phyloP scores from a whole-genome alignment of 2,797 vertebrate genomes.

The Tapirus indicus region DNA sequence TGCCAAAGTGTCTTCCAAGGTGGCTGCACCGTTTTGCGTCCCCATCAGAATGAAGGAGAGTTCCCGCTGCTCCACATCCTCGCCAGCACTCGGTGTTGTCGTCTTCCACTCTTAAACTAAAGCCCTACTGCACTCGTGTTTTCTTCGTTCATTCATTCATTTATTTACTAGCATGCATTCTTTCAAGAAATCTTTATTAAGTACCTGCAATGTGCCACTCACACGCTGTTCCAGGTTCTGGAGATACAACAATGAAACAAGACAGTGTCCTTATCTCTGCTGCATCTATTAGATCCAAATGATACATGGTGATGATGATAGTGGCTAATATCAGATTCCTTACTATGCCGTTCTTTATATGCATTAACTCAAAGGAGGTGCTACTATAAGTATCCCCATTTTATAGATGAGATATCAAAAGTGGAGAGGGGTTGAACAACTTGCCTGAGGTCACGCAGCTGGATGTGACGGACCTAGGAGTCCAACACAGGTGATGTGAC shows the following conservation, averaged over 20 bases:
- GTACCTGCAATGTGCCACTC: not conserved
- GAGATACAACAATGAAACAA: not conserved
- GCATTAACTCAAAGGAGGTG: not conserved
- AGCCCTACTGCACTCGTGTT: not conserved
- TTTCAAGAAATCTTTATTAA: not conserved
- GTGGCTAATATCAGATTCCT: not conserved
- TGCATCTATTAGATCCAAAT: not conserved
- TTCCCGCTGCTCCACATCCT: not conserved
- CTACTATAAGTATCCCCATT: not conserved
- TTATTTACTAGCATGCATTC: not conserved
- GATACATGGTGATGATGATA: not conserved
- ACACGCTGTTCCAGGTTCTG: not conserved
- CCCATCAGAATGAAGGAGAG: not conserved
- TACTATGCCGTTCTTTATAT: not conserved
- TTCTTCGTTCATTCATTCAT: not conserved
- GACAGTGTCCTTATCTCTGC: too few relatives aligned
- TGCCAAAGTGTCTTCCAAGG: not conserved
- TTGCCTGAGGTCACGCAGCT: rapidly evolving
- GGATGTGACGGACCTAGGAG: not conserved
- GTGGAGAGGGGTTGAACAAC: rapidly evolving
- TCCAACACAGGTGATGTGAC: not conserved
- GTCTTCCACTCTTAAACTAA: too few relatives aligned
- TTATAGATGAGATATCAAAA: not conserved
- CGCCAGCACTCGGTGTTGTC: not conserved
- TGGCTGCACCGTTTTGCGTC: not conserved